Evolutionary conservation across 2,113 vertebrate genomes (phyloP).

Genomic region (Salvelinus namaycush): DNA sequence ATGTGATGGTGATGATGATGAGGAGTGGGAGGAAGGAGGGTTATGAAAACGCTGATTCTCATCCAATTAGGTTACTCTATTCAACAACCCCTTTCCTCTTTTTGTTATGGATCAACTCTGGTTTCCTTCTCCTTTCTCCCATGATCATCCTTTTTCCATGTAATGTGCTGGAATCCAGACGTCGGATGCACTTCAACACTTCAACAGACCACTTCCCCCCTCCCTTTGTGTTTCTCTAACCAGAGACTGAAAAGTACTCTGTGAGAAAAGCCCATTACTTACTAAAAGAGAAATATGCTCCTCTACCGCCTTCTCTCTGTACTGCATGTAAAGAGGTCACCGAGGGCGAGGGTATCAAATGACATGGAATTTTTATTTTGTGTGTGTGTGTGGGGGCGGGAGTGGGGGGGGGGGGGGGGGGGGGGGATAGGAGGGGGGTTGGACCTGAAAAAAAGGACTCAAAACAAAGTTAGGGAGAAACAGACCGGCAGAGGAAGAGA

Average conservation of each 20-base stretch:
- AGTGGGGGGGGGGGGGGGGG: neutral
- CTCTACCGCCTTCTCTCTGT: neutral
- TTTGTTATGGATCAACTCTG: neutral
- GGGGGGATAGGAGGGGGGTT: too few relatives aligned
- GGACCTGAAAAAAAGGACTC: neutral
- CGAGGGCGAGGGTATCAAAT: neutral
- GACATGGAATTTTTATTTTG: neutral
- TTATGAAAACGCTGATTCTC: neutral
- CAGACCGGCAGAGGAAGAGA: too few relatives aligned
- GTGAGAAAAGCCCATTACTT: neutral
- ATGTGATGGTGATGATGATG: neutral
- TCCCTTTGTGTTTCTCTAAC: neutral
- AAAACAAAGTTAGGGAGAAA: neutral
- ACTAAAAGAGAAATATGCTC: neutral
- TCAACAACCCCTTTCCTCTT: neutral
- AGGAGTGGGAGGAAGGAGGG: neutral
- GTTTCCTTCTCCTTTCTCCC: neutral
- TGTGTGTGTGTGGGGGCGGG: neutral
- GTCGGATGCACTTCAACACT: too few relatives aligned
- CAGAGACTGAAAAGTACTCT: neutral
- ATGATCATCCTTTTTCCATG: neutral
- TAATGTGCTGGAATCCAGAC: neutral
- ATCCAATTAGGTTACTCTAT: neutral
- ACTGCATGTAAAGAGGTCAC: neutral
- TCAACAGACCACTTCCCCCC: neutral